Conservation (phyloP, 2,113 vertebrate species). For the Cryptomyrus ogoouensis region DNA sequence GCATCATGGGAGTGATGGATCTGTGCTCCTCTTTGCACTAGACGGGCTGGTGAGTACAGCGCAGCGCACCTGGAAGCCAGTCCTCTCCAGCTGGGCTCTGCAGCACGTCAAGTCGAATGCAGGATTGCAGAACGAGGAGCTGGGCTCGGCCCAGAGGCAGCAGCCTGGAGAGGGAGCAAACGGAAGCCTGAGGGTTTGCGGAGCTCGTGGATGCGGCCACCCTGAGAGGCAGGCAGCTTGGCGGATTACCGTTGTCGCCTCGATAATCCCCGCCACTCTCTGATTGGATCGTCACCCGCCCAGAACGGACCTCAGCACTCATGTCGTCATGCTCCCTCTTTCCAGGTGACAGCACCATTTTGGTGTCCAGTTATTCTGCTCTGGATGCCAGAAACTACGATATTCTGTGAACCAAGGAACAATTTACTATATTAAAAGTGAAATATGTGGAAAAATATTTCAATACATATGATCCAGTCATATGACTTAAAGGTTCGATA, state of each 20-base stretch:
- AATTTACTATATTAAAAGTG: not conserved
- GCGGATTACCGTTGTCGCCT: constrained; percentile 16
- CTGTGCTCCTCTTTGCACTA: not conserved
- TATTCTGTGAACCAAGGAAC: not conserved
- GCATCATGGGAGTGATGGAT: not conserved
- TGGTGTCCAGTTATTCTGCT: constrained; percentile 32
- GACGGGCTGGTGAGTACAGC: not conserved
- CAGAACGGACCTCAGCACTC: not conserved
- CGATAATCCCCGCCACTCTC: not conserved
- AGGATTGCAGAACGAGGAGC: constrained; percentile 45
- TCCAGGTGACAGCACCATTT: not conserved
- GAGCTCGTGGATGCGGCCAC: not conserved
- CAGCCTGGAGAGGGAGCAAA: constrained; percentile 45
- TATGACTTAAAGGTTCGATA: not conserved
- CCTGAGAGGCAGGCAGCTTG: not conserved
- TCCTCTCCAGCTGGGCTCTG: constrained; percentile 43
- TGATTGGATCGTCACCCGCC: not conserved
- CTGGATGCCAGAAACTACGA: not conserved
- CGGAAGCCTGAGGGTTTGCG: not conserved
- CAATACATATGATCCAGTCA: not conserved
- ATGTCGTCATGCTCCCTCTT: constrained; percentile 31
- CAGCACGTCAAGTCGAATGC: constrained; percentile 54
- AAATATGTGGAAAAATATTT: not conserved
- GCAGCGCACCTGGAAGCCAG: constrained; percentile 54
- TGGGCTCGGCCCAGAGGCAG: constrained; percentile 46